phyloP scores from a whole-genome alignment of 92 coral and sea anemone genomes.

The Galaxea fascicularis region DNA sequence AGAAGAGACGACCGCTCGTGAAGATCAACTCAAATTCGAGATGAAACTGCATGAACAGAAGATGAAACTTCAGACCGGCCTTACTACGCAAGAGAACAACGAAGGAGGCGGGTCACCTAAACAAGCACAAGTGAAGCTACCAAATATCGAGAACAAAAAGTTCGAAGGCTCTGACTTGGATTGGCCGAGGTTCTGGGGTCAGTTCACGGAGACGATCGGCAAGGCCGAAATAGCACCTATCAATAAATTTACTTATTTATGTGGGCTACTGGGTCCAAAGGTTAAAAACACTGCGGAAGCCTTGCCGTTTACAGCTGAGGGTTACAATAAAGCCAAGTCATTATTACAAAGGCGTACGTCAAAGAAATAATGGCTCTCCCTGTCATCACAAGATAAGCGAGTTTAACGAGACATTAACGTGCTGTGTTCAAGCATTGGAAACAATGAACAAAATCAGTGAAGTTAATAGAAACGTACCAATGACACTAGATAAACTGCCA shows the following conservation, averaged over 20 bases:
- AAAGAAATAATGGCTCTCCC: conserved; percentile 50
- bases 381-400: conserved; percentile 22
- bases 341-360: conserved; percentile 35
- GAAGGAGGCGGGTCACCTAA: conserved; percentile 16
- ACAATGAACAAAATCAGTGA: conserved; percentile 5
- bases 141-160: conserved; percentile 2
- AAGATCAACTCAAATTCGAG: conserved; percentile 20
- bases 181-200: conserved; percentile 70
- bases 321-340: conserved; percentile 16
- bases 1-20: conserved; percentile 23
- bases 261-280: conserved; percentile 45
- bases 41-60: conserved; percentile 12
- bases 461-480: conserved; percentile 12
- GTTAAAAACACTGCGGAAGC: conserved; percentile 38
- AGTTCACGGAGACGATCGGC: conserved; percentile 52
- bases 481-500: conserved; percentile 50
- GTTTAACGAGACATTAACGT: conserved; percentile 19
- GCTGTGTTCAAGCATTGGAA: neutral
- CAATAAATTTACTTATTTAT: conserved; percentile 19
- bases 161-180: conserved; percentile 41
- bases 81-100: neutral
- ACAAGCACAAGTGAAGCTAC: conserved; percentile 33
- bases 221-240: conserved; percentile 28
- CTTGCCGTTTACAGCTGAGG: conserved; percentile 34
- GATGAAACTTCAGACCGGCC: conserved; percentile 12